These are phyloP conservation scores for Odontocerum albicorne DNA, from an alignment of 2,888 invertebrate species.

Conservation along the genomic window DNA sequence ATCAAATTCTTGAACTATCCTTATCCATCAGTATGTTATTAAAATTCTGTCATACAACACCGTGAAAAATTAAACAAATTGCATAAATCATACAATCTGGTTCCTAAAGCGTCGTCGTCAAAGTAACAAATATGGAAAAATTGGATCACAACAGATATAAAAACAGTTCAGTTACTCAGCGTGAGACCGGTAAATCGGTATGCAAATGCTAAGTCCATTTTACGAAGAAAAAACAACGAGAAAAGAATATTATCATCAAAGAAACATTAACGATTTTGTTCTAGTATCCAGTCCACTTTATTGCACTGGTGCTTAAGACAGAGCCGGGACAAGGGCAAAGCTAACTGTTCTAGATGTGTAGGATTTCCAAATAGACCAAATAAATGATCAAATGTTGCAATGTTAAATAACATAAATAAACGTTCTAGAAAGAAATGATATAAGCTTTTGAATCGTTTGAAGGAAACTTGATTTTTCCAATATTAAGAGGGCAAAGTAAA, in stretches of 20 bases:
- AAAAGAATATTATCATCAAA: constrained; percentile 29
- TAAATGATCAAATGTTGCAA: no score
- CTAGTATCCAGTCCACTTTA: constrained; percentile 20
- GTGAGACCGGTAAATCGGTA: constrained; percentile 45
- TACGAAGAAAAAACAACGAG: constrained; percentile 58
- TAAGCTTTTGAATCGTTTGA: no score
- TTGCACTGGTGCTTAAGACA: no score
- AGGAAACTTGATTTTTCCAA: no score
- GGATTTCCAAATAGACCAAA: no score
- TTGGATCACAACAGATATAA: constrained; percentile 13
- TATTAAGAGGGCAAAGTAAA: no score
- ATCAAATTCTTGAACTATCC: constrained; percentile 30
- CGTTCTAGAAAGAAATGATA: no score
- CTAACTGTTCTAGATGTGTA: no score
- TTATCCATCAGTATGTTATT: constrained; percentile 20
- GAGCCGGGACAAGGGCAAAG: no score
- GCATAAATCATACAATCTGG: constrained; percentile 21
- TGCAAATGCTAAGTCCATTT: constrained; percentile 56
- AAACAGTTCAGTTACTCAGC: constrained; percentile 19
- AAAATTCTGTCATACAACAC: constrained; percentile 25
- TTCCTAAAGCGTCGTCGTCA: constrained; percentile 5
- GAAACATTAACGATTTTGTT: constrained; percentile 30
- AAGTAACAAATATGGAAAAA: constrained; percentile 14
- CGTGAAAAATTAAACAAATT: constrained; percentile 35
- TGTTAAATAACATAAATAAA: no score